Base-by-base conservation (phyloP, 92 coral and sea anemone species). In the Porites cylindrica region DNA sequence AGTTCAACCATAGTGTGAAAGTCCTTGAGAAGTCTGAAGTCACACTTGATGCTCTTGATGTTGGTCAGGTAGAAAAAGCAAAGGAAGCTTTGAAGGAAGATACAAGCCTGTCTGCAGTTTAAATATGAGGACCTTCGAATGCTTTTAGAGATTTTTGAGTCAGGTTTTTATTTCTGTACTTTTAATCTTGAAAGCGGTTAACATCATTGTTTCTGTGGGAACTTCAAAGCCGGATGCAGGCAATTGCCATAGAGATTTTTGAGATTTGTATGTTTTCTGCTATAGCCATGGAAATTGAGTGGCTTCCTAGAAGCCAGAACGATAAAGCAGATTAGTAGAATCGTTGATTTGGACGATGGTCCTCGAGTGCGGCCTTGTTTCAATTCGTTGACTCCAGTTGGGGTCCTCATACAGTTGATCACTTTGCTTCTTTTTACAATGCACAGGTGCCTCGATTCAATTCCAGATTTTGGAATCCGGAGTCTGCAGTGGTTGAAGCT, bases 101-200 rank as follows among this genome's bases (percentile, higher is more conserved):
- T 66, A 79, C 21, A 14, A 24, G 63, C 83, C 66, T 78, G 18
- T 4, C 20, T 62, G 7, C 56, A 59, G 20, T 90, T 90, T 65
- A 76, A 78, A 43, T 82, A 87, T 52, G 83, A 91, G 72, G 89
- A 88, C 79, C 78, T 91, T 2, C 59, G 72, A 51, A 87, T 86
- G 1, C 80, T 82, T 32, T 65, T 87, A 1, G 85, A 85, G n/a
- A 17, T 85, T 20, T 90, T 90, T 74, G 10, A 24, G 80, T 8
- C 18, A 62, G 6, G 75, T 9, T 63, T 90, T 29, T 88, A 17
- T 73, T 88, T 88, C 81, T 88, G 88, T 52, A 81, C 65, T 1
- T 86, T 82, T 62, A 88, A 86, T 56, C 60, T 91, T 1, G 88
- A 91, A 62, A 77, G 88, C 62, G 91, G 89, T 4, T 91, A 91